Conservation (phyloP, 2,113 vertebrate species). For the Aspidoscelis tigris region DNA sequence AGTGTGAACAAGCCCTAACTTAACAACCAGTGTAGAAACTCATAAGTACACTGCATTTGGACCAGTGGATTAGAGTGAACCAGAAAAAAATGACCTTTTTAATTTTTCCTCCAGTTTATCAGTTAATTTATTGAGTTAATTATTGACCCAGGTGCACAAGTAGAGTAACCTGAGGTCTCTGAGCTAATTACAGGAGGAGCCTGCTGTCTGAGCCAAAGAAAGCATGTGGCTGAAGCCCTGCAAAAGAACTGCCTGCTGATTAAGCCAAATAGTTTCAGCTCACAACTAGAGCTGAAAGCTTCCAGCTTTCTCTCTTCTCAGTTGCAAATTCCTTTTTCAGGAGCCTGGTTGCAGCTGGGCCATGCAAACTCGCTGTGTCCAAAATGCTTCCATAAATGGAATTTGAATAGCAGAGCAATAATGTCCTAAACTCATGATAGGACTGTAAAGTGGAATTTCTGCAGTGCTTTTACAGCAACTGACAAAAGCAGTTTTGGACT, state of each 20-base stretch:
- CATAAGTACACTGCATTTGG: conserved; percentile 1
- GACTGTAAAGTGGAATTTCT: not conserved
- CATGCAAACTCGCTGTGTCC: not conserved
- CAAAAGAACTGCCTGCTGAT: not conserved
- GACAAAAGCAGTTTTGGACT: not conserved
- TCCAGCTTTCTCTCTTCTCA: not conserved
- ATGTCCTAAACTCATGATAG: not conserved
- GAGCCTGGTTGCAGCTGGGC: not conserved
- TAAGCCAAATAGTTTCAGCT: conserved; percentile 11
- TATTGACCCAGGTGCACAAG: conserved; percentile 51
- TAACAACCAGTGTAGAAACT: not conserved
- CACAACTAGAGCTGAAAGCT: fast-evolving
- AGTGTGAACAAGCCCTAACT: not conserved
- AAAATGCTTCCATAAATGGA: not conserved
- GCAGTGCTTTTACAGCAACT: not conserved
- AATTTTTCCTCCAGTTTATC: not conserved
- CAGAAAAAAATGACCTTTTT: conserved; percentile 2
- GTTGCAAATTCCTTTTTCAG: not conserved
- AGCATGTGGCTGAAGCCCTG: not conserved
- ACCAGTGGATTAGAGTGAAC: not conserved
- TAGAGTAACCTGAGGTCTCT: conserved; percentile 34
- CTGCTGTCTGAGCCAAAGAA: not conserved
- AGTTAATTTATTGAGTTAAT: conserved; percentile 55
- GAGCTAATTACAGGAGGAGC: not conserved
- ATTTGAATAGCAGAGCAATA: not conserved